Evolutionary conservation across 2,113 vertebrate genomes (phyloP), one percentile per base, ranked within the genome.

Genomic region (Eulemur rufifrons): DNA sequence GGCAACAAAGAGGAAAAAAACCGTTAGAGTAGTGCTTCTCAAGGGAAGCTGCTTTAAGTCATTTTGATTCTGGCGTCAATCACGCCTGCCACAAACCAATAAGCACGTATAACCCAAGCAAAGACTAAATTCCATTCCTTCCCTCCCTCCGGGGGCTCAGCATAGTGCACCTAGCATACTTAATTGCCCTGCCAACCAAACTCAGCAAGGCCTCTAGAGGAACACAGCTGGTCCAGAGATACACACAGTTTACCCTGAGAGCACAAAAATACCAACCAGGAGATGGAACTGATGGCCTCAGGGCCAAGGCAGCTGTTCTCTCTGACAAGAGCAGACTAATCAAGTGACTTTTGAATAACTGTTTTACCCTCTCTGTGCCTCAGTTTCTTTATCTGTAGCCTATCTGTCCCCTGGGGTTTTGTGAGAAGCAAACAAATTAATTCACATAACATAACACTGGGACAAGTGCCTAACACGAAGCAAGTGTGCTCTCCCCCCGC

Each of bases 1-100:
- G 86, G 91, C 86, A 96, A 94, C 93, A 95, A 93, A 89, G 84
- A 95, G 93, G 83, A 25, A 71, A 95, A 71, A 94, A 80, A 91
- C 27, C 17, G 17, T 74, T 93, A 91, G 56, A 90, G 85, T 17
- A 64, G 89, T 20, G 63, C 82, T 91, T 88, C 97, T 96, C 76
- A 0, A 42, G 94, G 82, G 91, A 97, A 91, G 95, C 91, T 86
- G 78, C 89, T 96, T 83, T 80, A 86, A 93, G 93, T 91, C 94
- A 91, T 80, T 97, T 89, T 89, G 96, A 97, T 95, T 94, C 88
- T 77, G 76, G 73, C 1, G 0, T 98, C 97, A 97, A 78, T 95
- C 95, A 91, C 0, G 17, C 50, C 92, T 92, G 73, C 91, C 89
- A 96, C 96, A 96, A 97, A 89, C 94, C 96, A 96, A 80, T 84